phyloP scores from a whole-genome alignment of 2,888 invertebrate species.

The Pardosa pseudoannulata region DNA sequence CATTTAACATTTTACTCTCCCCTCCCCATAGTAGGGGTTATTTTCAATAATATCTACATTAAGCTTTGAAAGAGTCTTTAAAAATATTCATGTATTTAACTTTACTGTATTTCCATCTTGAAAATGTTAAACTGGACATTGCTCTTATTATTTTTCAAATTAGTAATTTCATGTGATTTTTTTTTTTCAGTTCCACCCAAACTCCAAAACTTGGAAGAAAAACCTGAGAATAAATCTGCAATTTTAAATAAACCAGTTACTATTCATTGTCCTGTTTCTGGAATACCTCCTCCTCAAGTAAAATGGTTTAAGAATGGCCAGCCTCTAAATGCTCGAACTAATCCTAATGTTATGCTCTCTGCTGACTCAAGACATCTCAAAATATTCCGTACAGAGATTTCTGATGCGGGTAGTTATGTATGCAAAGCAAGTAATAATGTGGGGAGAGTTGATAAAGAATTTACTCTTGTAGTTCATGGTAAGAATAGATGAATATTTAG shows the following conservation, averaged over 20 bases:
- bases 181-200: slow-evolving; percentile 76
- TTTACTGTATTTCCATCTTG: no score
- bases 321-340: slow-evolving; percentile 47
- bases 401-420: slow-evolving; percentile 71
- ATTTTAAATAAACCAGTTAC: slow-evolving; percentile 59
- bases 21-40: no score
- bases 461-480: slow-evolving; percentile 62
- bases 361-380: slow-evolving; percentile 43
- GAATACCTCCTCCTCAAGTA: slow-evolving; percentile 76
- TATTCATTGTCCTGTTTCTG: slow-evolving; percentile 68
- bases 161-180: no score
- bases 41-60: no score
- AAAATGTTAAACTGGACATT: no score
- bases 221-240: slow-evolving; percentile 40
- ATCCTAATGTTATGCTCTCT: slow-evolving; percentile 73
- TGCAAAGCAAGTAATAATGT: slow-evolving; percentile 76
- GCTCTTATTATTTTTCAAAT: no score
- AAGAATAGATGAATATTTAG: background rate
- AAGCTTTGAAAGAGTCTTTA: no score
- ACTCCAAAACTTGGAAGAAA: slow-evolving; percentile 75
- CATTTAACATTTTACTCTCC: no score
- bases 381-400: slow-evolving; percentile 43
- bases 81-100: no score
- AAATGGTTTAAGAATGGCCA: slow-evolving; percentile 76
- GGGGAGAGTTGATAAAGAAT: slow-evolving; percentile 75